phyloP scores from a whole-genome alignment of 2,888 invertebrate species.

The Pollenia griseotomentosa region DNA sequence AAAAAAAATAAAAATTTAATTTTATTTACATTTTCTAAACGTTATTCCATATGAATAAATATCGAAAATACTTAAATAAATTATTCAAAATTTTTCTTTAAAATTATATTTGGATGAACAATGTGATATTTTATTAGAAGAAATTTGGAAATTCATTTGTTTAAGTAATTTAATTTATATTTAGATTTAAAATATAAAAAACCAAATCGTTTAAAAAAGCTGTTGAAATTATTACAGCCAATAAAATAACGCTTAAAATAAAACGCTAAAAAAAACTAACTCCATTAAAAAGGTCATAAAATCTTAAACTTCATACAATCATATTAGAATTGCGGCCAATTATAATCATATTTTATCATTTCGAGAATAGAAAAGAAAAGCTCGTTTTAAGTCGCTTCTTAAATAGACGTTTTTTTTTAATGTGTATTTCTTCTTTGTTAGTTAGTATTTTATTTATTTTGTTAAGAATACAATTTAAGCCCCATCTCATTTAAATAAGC shows the following conservation, averaged over 20 bases:
- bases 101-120: too few relatives aligned
- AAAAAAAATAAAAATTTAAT: too few relatives aligned
- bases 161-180: too few relatives aligned
- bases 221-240: conserved; percentile 23
- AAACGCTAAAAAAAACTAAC: neutral
- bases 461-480: conserved; percentile 54
- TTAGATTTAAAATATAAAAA: too few relatives aligned
- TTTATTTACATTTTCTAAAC: too few relatives aligned
- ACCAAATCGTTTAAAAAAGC: too few relatives aligned
- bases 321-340: conserved; percentile 27
- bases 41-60: too few relatives aligned
- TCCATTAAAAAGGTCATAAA: conserved; percentile 1
- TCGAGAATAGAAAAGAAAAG: neutral
- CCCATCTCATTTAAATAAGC: conserved; percentile 72
- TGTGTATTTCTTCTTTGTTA: neutral
- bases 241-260: conserved; percentile 51
- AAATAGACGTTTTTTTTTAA: conserved; percentile 34
- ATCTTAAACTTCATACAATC: neutral
- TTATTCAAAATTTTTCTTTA: too few relatives aligned
- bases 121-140: too few relatives aligned
- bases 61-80: too few relatives aligned
- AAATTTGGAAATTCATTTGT: too few relatives aligned
- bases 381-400: conserved; percentile 35
- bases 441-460: neutral
- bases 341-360: conserved; percentile 47